A percentile compares a stretch with the other conserved stretches of the same genome.
Conservation (phyloP, 2,888 invertebrate genomes). For the Melipona bicolor region DNA sequence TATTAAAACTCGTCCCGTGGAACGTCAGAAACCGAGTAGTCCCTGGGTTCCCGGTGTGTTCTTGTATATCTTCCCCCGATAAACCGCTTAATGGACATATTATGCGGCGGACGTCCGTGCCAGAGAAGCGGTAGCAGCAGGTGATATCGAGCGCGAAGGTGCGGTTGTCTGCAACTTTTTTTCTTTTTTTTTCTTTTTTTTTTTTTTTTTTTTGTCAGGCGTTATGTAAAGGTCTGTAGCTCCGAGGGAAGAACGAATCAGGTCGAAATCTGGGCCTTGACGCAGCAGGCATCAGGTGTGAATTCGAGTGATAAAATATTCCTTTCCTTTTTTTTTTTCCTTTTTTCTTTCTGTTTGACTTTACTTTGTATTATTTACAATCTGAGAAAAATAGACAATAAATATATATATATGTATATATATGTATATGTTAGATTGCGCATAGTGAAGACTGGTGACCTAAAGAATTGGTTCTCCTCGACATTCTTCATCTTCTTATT, state of each 20-base stretch:
- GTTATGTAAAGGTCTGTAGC: background rate
- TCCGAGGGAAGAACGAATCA: background rate
- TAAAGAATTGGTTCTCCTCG: too few species aligned
- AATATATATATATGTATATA: too few species aligned
- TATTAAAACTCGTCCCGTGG: slow-evolving; percentile 28
- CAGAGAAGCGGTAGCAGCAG: slow-evolving; percentile 30
- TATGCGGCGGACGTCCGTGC: slow-evolving; percentile 21
- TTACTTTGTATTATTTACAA: too few species aligned
- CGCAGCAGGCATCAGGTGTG: background rate
- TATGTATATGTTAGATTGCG: too few species aligned
- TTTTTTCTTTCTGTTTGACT: too few species aligned
- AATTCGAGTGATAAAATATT: background rate
- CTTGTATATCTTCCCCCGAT: slow-evolving; percentile 44
- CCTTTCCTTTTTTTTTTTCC: too few species aligned
- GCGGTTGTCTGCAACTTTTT: background rate
- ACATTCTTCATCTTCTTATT: too few species aligned
- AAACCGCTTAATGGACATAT: slow-evolving; percentile 59
- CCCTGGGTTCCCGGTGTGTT: slow-evolving; percentile 18
- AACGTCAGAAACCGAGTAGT: slow-evolving; percentile 27
- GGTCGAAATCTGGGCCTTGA: background rate
- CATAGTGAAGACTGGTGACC: too few species aligned
- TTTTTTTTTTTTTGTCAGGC: background rate
- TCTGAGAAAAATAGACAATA: too few species aligned
- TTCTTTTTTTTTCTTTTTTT: too few species aligned
- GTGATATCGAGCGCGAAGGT: slow-evolving; percentile 20